These are phyloP conservation scores for Gallirallus australis DNA, from an alignment of 2,797 vertebrate species.

Conservation along the genomic window DNA sequence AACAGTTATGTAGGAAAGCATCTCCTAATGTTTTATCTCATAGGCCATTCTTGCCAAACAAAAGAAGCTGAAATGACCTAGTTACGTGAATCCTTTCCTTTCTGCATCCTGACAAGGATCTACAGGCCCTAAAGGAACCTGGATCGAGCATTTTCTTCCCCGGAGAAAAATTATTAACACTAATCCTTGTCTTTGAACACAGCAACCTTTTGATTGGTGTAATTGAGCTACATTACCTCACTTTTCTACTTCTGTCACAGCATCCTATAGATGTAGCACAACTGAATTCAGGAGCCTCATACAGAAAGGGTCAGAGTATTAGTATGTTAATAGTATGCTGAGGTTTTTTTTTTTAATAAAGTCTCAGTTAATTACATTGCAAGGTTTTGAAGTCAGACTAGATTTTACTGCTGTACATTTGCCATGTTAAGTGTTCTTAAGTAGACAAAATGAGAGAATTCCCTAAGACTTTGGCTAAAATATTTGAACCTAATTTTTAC, in stretches of 20 bases:
- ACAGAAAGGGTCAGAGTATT: slow-evolving; percentile 69
- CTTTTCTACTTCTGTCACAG: slow-evolving; percentile 46
- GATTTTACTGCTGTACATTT: slow-evolving; percentile 60
- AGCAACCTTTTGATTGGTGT: slow-evolving; percentile 58
- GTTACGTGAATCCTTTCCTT: slow-evolving; percentile 51
- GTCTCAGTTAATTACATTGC: slow-evolving; percentile 64
- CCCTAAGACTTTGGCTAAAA: slow-evolving; percentile 41
- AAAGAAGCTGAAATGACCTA: slow-evolving; percentile 73
- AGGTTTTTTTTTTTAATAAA: slow-evolving; percentile 42
- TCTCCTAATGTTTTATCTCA: slow-evolving; percentile 23
- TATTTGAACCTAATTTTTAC: slow-evolving; percentile 10
- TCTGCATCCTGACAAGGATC: slow-evolving; percentile 57
- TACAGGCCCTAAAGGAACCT: slow-evolving; percentile 68
- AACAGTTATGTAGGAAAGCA: neutral
- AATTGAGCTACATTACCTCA: slow-evolving; percentile 64
- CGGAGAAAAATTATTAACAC: slow-evolving; percentile 77
- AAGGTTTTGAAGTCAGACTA: slow-evolving; percentile 57
- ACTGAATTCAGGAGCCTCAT: slow-evolving; percentile 56
- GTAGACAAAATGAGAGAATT: slow-evolving; percentile 37
- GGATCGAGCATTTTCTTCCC: slow-evolving; percentile 69
- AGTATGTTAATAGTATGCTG: slow-evolving; percentile 68
- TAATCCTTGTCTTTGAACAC: slow-evolving; percentile 78
- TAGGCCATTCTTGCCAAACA: slow-evolving; percentile 49
- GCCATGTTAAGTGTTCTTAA: slow-evolving; percentile 50
- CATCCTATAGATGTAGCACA: slow-evolving; percentile 30